A percentile compares a stretch with the other conserved stretches of the same genome.
Conservation (phyloP, 2,888 invertebrate genomes). For the Hemithea aestivaria region DNA sequence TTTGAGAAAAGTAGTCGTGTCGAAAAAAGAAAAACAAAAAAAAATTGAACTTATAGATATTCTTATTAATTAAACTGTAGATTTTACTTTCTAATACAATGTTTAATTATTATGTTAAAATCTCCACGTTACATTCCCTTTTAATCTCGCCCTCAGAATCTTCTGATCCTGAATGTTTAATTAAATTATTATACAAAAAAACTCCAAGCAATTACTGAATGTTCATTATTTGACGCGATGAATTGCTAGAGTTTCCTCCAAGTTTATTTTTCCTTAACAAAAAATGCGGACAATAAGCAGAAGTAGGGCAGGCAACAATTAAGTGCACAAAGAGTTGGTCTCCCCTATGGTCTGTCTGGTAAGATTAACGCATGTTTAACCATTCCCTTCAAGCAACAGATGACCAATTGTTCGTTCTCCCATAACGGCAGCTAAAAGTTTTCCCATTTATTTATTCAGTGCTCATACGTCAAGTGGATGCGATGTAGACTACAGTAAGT, state of each 20-base stretch:
- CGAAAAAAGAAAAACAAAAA: no score
- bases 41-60: no score
- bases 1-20: no score
- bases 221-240: background rate
- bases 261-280: slow-evolving; percentile 6
- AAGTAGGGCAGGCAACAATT: slow-evolving; percentile 38
- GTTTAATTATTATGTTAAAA: no score
- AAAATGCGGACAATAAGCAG: slow-evolving; percentile 16
- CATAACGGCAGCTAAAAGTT: slow-evolving; percentile 72
- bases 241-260: slow-evolving; percentile 5
- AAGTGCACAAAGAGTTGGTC: slow-evolving; percentile 35
- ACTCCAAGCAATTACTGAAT: no score
- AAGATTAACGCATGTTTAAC: slow-evolving; percentile 63
- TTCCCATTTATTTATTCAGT: slow-evolving; percentile 78
- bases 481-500: no score
- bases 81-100: no score
- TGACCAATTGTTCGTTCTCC: slow-evolving; percentile 76
- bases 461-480: slow-evolving; percentile 68
- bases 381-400: slow-evolving; percentile 60
- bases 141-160: no score
- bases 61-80: no score
- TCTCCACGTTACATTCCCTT: no score
- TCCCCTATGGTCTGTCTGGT: slow-evolving; percentile 41
- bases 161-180: no score
- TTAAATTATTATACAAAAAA: no score